Percentiles rank a stretch among this genome's conserved stretches.
These are phyloP conservation scores for Lissocephala sabroskyi DNA, from an alignment of 2,888 invertebrate genomes.

Conservation along the genomic window DNA sequence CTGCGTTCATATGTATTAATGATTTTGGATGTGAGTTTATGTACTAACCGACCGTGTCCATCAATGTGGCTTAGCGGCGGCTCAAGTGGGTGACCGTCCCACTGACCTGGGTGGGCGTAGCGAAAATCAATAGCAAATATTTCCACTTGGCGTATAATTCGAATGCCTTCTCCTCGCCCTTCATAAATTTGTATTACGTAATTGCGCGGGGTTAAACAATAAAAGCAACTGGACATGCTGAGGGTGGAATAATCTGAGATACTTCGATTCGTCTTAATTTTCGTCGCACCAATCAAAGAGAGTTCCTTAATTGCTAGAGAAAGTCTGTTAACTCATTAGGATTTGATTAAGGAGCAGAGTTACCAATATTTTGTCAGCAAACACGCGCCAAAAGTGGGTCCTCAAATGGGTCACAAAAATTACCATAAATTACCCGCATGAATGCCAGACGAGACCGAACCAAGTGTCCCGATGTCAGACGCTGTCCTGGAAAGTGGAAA, in stretches of 20 bases:
- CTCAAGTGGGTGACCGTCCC: not conserved
- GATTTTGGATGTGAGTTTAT: slow-evolving; percentile 54
- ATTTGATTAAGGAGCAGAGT: slow-evolving; percentile 59
- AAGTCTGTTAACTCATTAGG: slow-evolving; percentile 46
- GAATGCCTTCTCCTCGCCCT: slow-evolving; percentile 43
- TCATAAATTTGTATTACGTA: slow-evolving; percentile 64
- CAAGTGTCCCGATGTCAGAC: slow-evolving; percentile 55
- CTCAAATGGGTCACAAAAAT: slow-evolving; percentile 33
- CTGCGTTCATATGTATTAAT: slow-evolving; percentile 46
- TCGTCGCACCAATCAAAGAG: too few species aligned
- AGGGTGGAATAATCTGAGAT: too few species aligned
- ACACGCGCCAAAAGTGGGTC: slow-evolving; percentile 41
- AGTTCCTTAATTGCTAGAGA: too few species aligned
- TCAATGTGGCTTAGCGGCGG: slow-evolving; percentile 42
- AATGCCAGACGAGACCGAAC: slow-evolving; percentile 40
- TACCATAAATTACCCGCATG: slow-evolving; percentile 66
- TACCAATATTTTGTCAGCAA: slow-evolving; percentile 53
- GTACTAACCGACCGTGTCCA: slow-evolving; percentile 38
- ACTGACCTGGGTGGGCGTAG: not conserved
- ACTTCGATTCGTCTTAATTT: too few species aligned
- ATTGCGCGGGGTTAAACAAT: slow-evolving; percentile 25
- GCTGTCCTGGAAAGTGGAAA: slow-evolving; percentile 42
- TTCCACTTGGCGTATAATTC: slow-evolving; percentile 31
- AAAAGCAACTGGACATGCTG: too few species aligned
- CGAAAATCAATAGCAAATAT: slow-evolving; percentile 23